These are phyloP conservation scores for Sycophaga agraensis DNA, from an alignment of 1,140 invertebrate genomes.

Conservation along the genomic window DNA sequence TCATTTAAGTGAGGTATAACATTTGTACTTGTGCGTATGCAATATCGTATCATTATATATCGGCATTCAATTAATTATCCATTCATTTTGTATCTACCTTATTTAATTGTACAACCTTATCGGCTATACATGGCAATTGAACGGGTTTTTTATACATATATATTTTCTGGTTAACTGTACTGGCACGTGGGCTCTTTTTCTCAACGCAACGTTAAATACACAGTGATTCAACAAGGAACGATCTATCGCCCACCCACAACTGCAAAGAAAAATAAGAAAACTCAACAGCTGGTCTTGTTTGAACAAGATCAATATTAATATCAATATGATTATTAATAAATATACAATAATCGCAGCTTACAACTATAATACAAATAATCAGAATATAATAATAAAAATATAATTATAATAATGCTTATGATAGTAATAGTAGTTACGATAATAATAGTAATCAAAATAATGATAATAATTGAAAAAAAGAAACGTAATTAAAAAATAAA, in stretches of 20 bases:
- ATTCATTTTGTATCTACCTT: conserved; percentile 9
- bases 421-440: neutral
- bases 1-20: conserved; percentile 50
- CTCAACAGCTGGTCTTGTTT: conserved; percentile 8
- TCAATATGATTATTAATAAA: neutral
- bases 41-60: conserved; percentile 39
- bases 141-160: neutral
- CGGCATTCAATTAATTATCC: neutral
- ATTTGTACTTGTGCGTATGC: conserved; percentile 54
- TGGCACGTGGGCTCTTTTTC: neutral
- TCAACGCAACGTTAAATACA: neutral
- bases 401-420: neutral
- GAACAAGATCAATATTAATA: conserved; percentile 15
- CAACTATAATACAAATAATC: neutral
- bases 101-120: neutral
- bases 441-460: neutral
- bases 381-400: conserved; percentile 1
- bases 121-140: neutral
- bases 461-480: conserved; percentile 15
- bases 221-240: conserved; percentile 5
- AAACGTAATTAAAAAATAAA: neutral
- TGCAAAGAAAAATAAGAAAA: conserved; percentile 2
- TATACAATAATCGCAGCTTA: neutral
- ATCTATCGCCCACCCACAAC: neutral
- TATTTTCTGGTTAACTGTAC: neutral